These are phyloP conservation scores for Conchocele bisecta DNA, from an alignment of 2,888 invertebrate species.

Conservation along the genomic window DNA sequence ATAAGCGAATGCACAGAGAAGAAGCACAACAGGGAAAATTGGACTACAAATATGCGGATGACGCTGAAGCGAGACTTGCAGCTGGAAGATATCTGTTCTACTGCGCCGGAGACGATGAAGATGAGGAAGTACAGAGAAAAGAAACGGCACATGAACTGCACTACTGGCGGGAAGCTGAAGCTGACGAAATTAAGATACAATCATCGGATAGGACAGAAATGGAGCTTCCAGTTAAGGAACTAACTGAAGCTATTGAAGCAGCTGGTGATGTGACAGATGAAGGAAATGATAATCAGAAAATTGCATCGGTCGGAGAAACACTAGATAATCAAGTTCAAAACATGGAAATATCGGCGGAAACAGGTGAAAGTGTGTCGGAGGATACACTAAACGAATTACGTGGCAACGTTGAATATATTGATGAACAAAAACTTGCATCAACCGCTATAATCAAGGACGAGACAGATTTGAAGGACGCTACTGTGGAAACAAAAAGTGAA, in stretches of 20 bases:
- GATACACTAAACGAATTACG: too few relatives aligned
- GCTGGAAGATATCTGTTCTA: conserved; percentile 44
- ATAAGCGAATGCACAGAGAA: conserved; percentile 15
- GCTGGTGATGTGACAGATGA: not conserved
- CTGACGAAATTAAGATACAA: too few relatives aligned
- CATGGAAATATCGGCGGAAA: too few relatives aligned
- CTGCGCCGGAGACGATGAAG: not conserved
- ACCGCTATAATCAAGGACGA: too few relatives aligned
- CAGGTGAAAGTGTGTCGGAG: too few relatives aligned
- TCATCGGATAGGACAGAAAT: not conserved
- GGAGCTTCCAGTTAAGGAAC: not conserved
- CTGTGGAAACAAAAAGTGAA: too few relatives aligned
- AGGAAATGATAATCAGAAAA: not conserved
- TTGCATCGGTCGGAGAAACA: too few relatives aligned
- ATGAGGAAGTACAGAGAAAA: conserved; percentile 1
- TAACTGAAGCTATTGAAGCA: not conserved
- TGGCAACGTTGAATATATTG: too few relatives aligned
- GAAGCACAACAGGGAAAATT: conserved; percentile 18
- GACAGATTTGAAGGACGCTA: too few relatives aligned
- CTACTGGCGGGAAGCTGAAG: conserved; percentile 11
- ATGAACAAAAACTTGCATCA: too few relatives aligned
- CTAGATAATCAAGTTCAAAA: too few relatives aligned
- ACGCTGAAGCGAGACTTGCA: conserved; percentile 28
- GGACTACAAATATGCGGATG: conserved; percentile 12
- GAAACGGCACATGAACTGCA: conserved; percentile 12